Evolutionary conservation across 2,113 vertebrate genomes (phyloP), one percentile per base, ranked within the genome.

Genomic region (Pogona vitticeps): DNA sequence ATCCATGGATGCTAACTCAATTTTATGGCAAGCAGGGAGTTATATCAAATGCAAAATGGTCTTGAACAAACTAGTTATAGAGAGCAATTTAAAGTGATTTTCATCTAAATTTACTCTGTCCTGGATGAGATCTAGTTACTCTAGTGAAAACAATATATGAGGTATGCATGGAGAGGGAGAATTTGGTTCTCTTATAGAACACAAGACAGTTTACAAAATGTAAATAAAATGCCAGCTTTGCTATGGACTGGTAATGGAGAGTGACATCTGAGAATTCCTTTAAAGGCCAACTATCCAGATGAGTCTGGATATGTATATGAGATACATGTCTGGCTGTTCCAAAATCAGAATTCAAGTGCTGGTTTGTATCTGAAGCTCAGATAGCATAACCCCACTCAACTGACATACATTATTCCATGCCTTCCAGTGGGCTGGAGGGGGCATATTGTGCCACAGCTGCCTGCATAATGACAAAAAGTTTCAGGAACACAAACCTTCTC

Each of bases 11-110:
- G 59, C 86, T 80, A 90, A 86, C 36, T 67, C 88, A 52, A 36
- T 6, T 81, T 89, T 86, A 94, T 77, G 12, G 21, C 38, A 58
- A 78, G 1, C 75, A 84, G 86, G 73, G 36, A 2, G 85, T 85
- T 91, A 77, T 80, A 88, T 81, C 86, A 90, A 84, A 79, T 84
- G 77, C 1, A 38, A 26, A 81, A 61, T 76, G 18, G 70, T 86
- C 82, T 1, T 84, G n/a, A 36, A 86, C 23, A n/a, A 52, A 80
- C 84, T 86, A 86, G 80, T 59, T 80, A 36, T 80, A 52, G 67
- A n/a, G 89, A 82, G 88, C 61, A 38, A 80, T 67, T 88, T 80
- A 80, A 83, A 85, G 23, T 17, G n/a, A 85, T 77, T 68, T 85
- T 76, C 59, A 23, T 72, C 63, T 68, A 76, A 89, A 18, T 72